phyloP scores from a whole-genome alignment of 2,113 vertebrate genomes.

The Rostratula benghalensis region DNA sequence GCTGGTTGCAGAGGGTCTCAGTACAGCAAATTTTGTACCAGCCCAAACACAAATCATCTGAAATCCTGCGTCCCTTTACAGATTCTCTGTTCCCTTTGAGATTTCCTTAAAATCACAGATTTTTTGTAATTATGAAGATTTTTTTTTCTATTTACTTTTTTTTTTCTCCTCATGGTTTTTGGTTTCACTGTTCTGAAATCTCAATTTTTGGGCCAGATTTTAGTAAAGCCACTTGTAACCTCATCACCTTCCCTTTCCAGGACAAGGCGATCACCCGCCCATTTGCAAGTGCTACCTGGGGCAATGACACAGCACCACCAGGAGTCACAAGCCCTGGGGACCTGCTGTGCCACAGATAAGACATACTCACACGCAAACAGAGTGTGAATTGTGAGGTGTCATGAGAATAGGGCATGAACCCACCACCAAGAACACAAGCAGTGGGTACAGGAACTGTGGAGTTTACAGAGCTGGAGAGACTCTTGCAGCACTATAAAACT shows the following conservation, averaged over 20 bases:
- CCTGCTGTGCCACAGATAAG: background rate
- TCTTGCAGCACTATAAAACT: background rate
- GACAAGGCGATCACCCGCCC: background rate
- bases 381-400: background rate
- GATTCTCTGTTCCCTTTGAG: background rate
- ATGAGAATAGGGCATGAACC: fast-evolving
- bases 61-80: background rate
- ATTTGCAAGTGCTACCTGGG: background rate
- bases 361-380: background rate
- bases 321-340: background rate
- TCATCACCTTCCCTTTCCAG: background rate
- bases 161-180: background rate
- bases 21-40: background rate
- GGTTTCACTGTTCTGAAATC: background rate
- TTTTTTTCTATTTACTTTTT: background rate
- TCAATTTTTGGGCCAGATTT: background rate
- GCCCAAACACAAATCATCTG: background rate
- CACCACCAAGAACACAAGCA: background rate
- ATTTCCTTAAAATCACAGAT: background rate
- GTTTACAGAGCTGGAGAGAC: background rate
- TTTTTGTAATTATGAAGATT: background rate
- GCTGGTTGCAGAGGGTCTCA: background rate
- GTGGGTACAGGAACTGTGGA: background rate
- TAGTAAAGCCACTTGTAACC: fast-evolving
- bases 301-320: background rate